These are phyloP conservation scores for Tholera decimalis DNA, from an alignment of 2,888 invertebrate genomes.

Conservation along the genomic window DNA sequence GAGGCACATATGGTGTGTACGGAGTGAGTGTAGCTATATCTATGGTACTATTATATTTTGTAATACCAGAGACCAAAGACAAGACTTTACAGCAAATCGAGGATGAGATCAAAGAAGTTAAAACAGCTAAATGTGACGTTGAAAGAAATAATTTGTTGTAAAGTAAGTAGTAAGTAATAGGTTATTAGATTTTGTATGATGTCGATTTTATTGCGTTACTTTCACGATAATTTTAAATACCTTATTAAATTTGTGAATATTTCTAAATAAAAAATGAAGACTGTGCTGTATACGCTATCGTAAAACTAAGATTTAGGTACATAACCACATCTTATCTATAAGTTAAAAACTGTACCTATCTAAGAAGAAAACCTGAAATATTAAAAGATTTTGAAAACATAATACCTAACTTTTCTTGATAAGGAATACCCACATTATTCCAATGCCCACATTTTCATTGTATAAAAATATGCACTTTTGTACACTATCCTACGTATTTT, in stretches of 20 bases:
- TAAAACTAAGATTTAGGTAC: neutral
- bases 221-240: too few relatives aligned
- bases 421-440: too few relatives aligned
- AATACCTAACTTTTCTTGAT: too few relatives aligned
- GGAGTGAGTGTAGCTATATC: slow-evolving; percentile 63
- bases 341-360: neutral
- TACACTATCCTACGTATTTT: too few relatives aligned
- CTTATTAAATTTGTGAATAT: neutral
- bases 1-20: slow-evolving; percentile 69
- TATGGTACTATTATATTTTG: slow-evolving; percentile 65
- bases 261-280: neutral
- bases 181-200: neutral
- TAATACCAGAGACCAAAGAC: slow-evolving; percentile 76
- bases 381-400: too few relatives aligned
- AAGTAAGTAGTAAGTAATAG: neutral
- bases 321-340: neutral
- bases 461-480: too few relatives aligned
- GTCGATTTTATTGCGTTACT: too few relatives aligned
- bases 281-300: neutral
- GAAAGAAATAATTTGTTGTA: slow-evolving; percentile 32
- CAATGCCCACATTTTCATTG: too few relatives aligned
- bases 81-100: slow-evolving; percentile 74
- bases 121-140: neutral
- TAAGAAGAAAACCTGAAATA: too few relatives aligned
- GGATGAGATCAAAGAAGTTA: slow-evolving; percentile 66